Evolutionary conservation across 2,888 invertebrate genomes (phyloP).

Genomic region (Pristionchus japonicus): DNA sequence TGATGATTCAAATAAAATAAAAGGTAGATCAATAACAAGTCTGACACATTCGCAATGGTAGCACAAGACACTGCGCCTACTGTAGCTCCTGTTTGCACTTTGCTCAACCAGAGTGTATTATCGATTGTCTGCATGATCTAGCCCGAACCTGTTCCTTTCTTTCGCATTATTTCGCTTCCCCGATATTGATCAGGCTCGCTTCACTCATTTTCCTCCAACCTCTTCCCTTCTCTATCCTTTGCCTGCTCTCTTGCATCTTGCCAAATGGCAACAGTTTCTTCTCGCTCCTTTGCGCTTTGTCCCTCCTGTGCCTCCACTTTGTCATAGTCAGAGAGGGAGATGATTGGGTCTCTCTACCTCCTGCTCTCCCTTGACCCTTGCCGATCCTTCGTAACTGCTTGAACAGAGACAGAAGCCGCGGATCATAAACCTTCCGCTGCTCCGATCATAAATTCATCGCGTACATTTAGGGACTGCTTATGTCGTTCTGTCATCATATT

Average conservation of each 20-base stretch:
- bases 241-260: not conserved
- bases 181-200: constrained; percentile 29
- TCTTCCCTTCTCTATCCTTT: constrained; percentile 3
- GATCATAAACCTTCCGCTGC: constrained; percentile 4
- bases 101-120: not conserved
- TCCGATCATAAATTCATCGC: constrained; percentile 35
- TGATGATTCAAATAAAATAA: not conserved
- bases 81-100: not conserved
- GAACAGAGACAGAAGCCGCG: constrained; percentile 29
- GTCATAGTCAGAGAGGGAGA: constrained; percentile 35
- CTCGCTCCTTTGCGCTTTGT: constrained; percentile 40
- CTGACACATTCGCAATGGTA: not conserved
- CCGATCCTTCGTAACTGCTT: constrained; percentile 27
- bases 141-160: constrained; percentile 24
- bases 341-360: not conserved
- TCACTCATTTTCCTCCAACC: not conserved
- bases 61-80: not conserved
- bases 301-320: not conserved
- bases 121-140: constrained; percentile 14
- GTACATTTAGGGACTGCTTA: constrained; percentile 29
- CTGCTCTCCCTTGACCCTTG: not conserved
- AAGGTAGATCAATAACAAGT: not conserved
- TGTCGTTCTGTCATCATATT: constrained; percentile 3
- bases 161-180: constrained; percentile 28
- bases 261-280: constrained; percentile 44